phyloP scores from a whole-genome alignment of 2,888 invertebrate species.

The Creontiades dilutus region DNA sequence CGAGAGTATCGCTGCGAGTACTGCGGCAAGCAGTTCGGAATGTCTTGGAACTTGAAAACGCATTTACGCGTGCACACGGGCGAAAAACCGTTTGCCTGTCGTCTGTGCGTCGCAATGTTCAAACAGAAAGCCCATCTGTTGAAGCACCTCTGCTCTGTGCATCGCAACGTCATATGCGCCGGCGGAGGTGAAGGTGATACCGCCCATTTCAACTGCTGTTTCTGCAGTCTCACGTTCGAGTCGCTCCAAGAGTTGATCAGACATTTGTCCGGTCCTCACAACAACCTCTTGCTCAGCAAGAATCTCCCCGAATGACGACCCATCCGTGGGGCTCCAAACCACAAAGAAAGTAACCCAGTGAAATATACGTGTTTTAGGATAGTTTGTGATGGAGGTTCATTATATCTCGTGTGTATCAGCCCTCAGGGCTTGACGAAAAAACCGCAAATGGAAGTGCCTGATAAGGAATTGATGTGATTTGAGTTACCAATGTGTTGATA shows the following conservation, averaged over 20 bases:
- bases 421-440: not conserved
- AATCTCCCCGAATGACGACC: conserved; percentile 85
- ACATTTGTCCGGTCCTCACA: conserved; percentile 92
- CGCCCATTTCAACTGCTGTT: conserved; percentile 90
- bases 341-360: conserved; percentile 47
- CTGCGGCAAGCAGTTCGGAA: conserved; percentile 94
- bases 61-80: conserved; percentile 93
- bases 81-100: conserved; percentile 92
- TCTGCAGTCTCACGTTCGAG: conserved; percentile 91
- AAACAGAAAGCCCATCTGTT: conserved; percentile 93
- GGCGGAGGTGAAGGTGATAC: conserved; percentile 85
- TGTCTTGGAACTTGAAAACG: conserved; percentile 95
- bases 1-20: conserved; percentile 93
- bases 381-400: conserved; percentile 44
- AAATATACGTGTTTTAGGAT: conserved; percentile 37
- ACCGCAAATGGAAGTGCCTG: conserved; percentile 60
- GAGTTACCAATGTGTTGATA: conserved; percentile 66
- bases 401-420: conserved; percentile 2
- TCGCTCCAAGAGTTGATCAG: conserved; percentile 91
- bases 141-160: conserved; percentile 93
- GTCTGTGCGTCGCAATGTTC: conserved; percentile 94
- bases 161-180: conserved; percentile 91
- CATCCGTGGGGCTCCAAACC: not conserved
- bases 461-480: conserved; percentile 68
- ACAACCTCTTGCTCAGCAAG: conserved; percentile 91